Base-by-base conservation (phyloP, 1,140 invertebrate species). In the Frieseomelitta varia region DNA sequence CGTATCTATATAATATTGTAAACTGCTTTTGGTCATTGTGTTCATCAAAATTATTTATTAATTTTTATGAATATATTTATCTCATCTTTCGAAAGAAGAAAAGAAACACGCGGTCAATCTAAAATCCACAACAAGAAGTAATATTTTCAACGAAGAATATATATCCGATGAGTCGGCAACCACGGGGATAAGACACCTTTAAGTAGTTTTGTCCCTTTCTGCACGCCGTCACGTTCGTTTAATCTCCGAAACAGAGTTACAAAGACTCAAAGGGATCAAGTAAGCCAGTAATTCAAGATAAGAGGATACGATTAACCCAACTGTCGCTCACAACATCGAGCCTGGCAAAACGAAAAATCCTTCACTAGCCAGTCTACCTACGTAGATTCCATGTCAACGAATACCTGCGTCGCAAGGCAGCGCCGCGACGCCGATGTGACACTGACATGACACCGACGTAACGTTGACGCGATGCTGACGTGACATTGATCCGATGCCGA, bases 241-340 rank as follows among this genome's bases (percentile, higher is more conserved):
- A 65, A 77, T 77, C 74, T 34, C 34, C 34, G 63, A 65, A 77
- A 77, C 74, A 65, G 61, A 61, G 74, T 77, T 58, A 47, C 34
- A 77, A 77, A 77, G 74, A 15, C 56, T 47, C 10, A 27, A 39
- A 63, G 34, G 39, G 74, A 63, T 47, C 58, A 24, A n/a, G n/a
- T n/a, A n/a, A 47, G 74, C 24, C 58, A 58, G 58, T 77, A 77
- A 77, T 77, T 77, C 74, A 65, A 51, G 74, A 34, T 77, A 77
- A 77, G 74, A 77, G 74, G 74, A 77, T 77, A 65, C 74, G 74
- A 63, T 76, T 76, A 76, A 58, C 74, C 34, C n/a, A 58, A 39
- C 30, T 34, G 56, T 77, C 74, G 24, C 30, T 77, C 74, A 47
- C 30, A 15, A 24, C 47, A 77, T 63, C 74, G 63, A n/a, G n/a